Evolutionary conservation across 2,797 vertebrate species (phyloP).

Genomic region (Fistularia tabacaria): DNA sequence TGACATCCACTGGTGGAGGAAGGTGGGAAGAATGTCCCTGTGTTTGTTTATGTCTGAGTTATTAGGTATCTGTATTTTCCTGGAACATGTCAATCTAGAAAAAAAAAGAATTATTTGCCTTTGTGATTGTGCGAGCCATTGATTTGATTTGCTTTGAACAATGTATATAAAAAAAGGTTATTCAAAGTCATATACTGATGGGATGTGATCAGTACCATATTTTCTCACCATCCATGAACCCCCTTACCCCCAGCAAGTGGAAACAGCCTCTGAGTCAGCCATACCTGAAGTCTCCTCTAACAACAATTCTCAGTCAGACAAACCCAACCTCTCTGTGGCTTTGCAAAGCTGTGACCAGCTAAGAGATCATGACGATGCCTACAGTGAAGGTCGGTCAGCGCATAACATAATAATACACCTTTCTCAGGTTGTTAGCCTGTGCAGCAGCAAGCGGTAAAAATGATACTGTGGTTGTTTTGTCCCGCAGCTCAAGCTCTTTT

Average conservation of each 20-base stretch:
- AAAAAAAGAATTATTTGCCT: too few relatives aligned
- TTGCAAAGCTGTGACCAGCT: conserved; percentile 75
- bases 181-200: too few relatives aligned
- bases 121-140: too few relatives aligned
- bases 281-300: conserved; percentile 75
- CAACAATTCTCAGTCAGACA: conserved; percentile 44
- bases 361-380: conserved; percentile 79
- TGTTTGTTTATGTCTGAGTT: neutral
- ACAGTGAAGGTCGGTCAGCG: conserved; percentile 79
- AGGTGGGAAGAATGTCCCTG: conserved; percentile 59
- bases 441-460: conserved; percentile 5
- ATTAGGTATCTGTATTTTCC: neutral
- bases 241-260: conserved; percentile 68
- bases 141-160: too few relatives aligned
- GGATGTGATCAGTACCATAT: neutral
- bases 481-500: conserved; percentile 84
- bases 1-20: conserved; percentile 74
- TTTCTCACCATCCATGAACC: neutral
- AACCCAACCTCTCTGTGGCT: conserved; percentile 41
- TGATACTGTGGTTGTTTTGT: conserved; percentile 12
- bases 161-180: too few relatives aligned
- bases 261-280: conserved; percentile 78
- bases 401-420: neutral
- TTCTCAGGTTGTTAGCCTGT: conserved; percentile 8
- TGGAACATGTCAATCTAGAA: neutral